A percentile compares a stretch with the other conserved stretches of the same genome.
These are phyloP conservation scores for Mythimna ferrago DNA, from an alignment of 2,888 invertebrate genomes.

Conservation along the genomic window DNA sequence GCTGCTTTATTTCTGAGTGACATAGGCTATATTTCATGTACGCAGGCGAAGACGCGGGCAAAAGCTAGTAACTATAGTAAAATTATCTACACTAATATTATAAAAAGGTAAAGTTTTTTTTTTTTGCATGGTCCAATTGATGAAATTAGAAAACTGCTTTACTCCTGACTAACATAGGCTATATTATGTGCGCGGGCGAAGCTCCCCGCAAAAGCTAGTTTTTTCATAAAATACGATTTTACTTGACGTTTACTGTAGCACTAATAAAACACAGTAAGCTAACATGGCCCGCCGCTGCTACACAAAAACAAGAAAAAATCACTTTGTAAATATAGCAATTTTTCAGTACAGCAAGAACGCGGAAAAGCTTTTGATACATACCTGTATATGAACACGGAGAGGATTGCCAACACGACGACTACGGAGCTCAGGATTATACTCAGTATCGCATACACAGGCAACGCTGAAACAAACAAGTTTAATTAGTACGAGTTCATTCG, in stretches of 20 bases:
- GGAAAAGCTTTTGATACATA: constrained; percentile 77
- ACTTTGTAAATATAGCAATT: not conserved
- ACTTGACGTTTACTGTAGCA: too few relatives aligned
- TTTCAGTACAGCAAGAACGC: not conserved
- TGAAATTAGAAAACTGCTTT: too few relatives aligned
- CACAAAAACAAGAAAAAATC: not conserved
- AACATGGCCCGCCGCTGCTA: not conserved
- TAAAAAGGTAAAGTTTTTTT: too few relatives aligned
- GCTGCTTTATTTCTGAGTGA: too few relatives aligned
- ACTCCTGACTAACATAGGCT: too few relatives aligned
- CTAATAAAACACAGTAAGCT: not conserved
- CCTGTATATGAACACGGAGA: constrained; percentile 95
- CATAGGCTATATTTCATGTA: too few relatives aligned
- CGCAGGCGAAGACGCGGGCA: too few relatives aligned
- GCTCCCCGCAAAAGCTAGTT: not conserved
- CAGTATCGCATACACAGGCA: constrained; percentile 96
- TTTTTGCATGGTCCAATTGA: too few relatives aligned
- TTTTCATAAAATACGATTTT: not conserved
- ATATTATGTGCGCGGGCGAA: too few relatives aligned
- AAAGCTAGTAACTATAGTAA: too few relatives aligned
- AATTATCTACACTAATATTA: too few relatives aligned
- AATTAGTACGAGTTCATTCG: constrained; percentile 9
- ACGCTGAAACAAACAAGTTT: constrained; percentile 89
- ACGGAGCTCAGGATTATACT: constrained; percentile 95
- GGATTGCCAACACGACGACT: constrained; percentile 91